These are phyloP conservation scores for Tupiocoris notatus DNA, from an alignment of 2,888 invertebrate species.

Conservation along the genomic window DNA sequence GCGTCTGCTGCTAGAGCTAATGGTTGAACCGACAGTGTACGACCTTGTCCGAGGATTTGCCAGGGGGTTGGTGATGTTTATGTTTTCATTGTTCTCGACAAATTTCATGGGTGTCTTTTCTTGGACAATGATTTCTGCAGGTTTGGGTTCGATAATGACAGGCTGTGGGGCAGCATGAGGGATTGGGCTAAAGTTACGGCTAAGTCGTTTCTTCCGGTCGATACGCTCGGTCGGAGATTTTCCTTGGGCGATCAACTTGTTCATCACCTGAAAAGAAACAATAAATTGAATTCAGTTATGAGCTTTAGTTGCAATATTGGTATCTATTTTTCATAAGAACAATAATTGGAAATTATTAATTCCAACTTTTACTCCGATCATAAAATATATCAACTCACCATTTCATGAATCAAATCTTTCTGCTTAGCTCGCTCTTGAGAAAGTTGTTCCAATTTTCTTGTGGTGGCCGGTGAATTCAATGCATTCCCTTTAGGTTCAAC, in stretches of 20 bases:
- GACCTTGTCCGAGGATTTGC: constrained; percentile 29
- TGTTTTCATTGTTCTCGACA: constrained; percentile 21
- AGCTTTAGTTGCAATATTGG: no score
- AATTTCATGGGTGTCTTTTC: neutral
- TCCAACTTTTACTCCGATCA: no score
- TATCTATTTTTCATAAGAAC: no score
- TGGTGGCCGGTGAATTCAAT: constrained; percentile 56
- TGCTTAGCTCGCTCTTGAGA: constrained; percentile 78
- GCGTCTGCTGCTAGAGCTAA: neutral
- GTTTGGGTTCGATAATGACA: constrained; percentile 22
- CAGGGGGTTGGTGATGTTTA: constrained; percentile 6
- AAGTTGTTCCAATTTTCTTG: constrained; percentile 71
- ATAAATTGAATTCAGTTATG: neutral
- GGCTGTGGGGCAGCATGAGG: constrained; percentile 4
- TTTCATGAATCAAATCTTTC: constrained; percentile 76
- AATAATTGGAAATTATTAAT: neutral
- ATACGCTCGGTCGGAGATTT: constrained; percentile 58
- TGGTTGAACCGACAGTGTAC: constrained; percentile 22
- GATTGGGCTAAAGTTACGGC: constrained; percentile 37
- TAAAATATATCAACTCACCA: constrained; percentile 57
- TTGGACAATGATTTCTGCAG: neutral
- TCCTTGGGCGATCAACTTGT: constrained; percentile 69
- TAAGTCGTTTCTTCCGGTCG: constrained; percentile 36
- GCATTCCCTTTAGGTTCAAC: constrained; percentile 54
- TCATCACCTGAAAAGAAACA: constrained; percentile 59